Evolutionary conservation across 2,888 invertebrate genomes (phyloP).

Genomic region (Troilus luridus): DNA sequence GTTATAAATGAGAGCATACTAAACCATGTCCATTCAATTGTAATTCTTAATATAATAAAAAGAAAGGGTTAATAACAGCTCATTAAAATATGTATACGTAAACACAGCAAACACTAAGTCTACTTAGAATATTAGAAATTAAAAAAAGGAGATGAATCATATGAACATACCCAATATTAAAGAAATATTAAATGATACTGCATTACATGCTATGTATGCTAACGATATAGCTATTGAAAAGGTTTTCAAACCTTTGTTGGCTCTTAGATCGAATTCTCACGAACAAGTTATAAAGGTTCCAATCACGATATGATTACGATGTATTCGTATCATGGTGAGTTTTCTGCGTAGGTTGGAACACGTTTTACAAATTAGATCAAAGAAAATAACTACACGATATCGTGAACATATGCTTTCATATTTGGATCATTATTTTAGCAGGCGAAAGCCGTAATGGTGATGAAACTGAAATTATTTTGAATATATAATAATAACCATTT

Average conservation of each 20-base stretch:
- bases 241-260: neutral
- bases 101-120: no score
- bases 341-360: conserved; percentile 2
- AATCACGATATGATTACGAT: neutral
- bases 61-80: no score
- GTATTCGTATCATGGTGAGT: neutral
- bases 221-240: neutral
- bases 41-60: no score
- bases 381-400: conserved; percentile 17
- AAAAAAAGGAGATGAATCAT: no score
- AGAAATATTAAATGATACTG: no score
- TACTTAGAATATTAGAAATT: no score
- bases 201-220: neutral
- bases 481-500: neutral
- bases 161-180: no score
- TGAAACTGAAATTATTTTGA: neutral
- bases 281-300: neutral
- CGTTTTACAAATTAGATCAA: conserved; percentile 16
- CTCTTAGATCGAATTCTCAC: neutral
- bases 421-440: neutral
- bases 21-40: no score
- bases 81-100: no score
- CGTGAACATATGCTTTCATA: neutral
- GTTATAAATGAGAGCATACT: no score
- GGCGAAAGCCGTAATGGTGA: neutral